These are phyloP conservation scores for Nudaria mundana DNA, from an alignment of 2,888 invertebrate genomes.

Conservation along the genomic window DNA sequence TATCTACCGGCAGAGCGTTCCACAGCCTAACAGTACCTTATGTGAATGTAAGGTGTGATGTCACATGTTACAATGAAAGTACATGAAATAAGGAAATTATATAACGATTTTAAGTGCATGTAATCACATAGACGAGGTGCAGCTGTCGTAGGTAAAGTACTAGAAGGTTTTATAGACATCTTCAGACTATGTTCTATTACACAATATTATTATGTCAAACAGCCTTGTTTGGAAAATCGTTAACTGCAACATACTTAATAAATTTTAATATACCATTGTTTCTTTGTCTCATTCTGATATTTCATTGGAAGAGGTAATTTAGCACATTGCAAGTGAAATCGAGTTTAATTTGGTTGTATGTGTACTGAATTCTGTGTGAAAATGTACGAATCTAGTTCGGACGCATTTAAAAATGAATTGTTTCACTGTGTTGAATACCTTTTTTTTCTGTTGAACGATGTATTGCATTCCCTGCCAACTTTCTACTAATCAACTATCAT, in stretches of 20 bases:
- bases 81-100: neutral
- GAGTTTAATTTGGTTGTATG: conserved; percentile 35
- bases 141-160: neutral
- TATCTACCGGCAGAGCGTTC: too few relatives aligned
- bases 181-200: conserved; percentile 24
- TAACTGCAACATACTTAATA: conserved; percentile 46
- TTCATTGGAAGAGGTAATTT: conserved; percentile 43
- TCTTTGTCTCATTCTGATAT: conserved; percentile 44
- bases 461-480: too few relatives aligned
- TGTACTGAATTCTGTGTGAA: conserved; percentile 29
- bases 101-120: conserved; percentile 9
- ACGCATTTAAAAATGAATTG: neutral
- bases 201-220: conserved; percentile 19
- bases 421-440: too few relatives aligned
- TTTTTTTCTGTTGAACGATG: too few relatives aligned
- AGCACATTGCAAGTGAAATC: conserved; percentile 41
- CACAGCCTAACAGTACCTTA: too few relatives aligned
- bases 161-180: conserved; percentile 18
- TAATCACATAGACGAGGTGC: conserved; percentile 9
- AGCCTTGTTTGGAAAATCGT: conserved; percentile 46
- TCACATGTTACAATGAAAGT: conserved; percentile 1
- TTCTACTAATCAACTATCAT: too few relatives aligned
- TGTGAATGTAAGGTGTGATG: too few relatives aligned
- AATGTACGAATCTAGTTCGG: conserved; percentile 9
- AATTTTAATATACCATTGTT: conserved; percentile 59